Base-by-base conservation (phyloP, 2,888 invertebrate genomes). In the Aphidoletes aphidimyza region DNA sequence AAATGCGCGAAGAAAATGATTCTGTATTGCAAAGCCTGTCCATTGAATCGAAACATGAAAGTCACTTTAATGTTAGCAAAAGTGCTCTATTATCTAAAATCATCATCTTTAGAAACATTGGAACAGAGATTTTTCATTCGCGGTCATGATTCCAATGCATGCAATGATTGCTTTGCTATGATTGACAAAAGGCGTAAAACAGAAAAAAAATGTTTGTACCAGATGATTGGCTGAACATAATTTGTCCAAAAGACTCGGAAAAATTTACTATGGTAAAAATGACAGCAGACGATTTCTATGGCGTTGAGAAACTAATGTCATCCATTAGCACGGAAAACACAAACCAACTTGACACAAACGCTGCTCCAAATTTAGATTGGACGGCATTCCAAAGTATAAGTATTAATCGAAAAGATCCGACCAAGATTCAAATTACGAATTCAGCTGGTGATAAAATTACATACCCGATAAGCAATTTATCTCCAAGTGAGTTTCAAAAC, bases 11-110 rank as follows among this genome's bases (percentile, higher is more conserved):
- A 1, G 3, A 54, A 54, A 8, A 9, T 54, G 0, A 22, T 54
- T 54, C 9, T 54, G 3, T 54, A 54, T 54, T 22, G 22, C 54
- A 54, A 54, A 11, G 3, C n/a, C n/a, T 8, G n/a, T 11, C n/a
- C 22, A n/a, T 22, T 54, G 54, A 22, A 54, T 22, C 54, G 22
- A 54, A 54, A 54, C 54, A 54, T 54, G 54, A 54, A 47, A 47
- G 19, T 47, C 2, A 47, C 47, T 47, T 47, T 54, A 3, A 54
- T 54, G 54, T 14, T 47, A 19, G 19, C 8, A 47, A 47, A 47
- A 47, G 19, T 47, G 2, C 19, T 9, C 17, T 9, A 47, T 19
- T 47, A 47, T 54, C 54, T 6, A 54, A 54, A 54, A n/a, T 6
- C 2, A n/a, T 22, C 22, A 22, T 22, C 6, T 8, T 54, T 22